These are phyloP conservation scores for Globodera rostochiensis DNA, from an alignment of 1,140 invertebrate species.

Conservation along the genomic window DNA sequence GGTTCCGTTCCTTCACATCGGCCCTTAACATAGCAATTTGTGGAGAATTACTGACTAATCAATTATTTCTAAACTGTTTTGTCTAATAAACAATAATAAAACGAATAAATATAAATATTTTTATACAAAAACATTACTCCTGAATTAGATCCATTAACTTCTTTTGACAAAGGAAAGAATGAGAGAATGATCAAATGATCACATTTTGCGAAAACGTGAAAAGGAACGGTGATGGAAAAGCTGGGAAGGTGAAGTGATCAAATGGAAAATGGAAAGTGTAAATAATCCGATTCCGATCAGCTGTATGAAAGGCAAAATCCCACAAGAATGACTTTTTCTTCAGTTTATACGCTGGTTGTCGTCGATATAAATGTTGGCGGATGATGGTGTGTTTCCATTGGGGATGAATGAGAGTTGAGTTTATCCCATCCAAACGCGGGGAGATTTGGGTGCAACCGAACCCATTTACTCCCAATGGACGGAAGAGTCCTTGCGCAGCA, in stretches of 20 bases:
- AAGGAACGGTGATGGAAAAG: neutral
- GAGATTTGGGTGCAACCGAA: neutral
- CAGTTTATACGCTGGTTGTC: no score
- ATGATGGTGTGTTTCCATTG: neutral
- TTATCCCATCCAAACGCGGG: no score
- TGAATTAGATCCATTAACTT: neutral
- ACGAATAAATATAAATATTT: neutral
- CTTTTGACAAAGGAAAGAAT: neutral
- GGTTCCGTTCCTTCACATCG: no score
- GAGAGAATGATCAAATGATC: no score
- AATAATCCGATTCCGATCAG: no score
- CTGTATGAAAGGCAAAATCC: no score
- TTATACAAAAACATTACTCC: neutral
- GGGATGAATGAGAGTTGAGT: neutral
- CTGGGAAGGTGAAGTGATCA: neutral
- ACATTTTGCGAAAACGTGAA: neutral
- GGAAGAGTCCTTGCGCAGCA: no score
- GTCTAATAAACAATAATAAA: neutral
- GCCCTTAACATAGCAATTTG: neutral
- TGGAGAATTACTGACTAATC: neutral
- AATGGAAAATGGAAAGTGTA: neutral
- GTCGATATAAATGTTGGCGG: no score
- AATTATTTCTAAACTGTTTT: neutral
- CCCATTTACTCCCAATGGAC: neutral
- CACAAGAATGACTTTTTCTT: no score